Conservation (phyloP, 2,113 vertebrate genomes). For the Calidris pugnax region DNA sequence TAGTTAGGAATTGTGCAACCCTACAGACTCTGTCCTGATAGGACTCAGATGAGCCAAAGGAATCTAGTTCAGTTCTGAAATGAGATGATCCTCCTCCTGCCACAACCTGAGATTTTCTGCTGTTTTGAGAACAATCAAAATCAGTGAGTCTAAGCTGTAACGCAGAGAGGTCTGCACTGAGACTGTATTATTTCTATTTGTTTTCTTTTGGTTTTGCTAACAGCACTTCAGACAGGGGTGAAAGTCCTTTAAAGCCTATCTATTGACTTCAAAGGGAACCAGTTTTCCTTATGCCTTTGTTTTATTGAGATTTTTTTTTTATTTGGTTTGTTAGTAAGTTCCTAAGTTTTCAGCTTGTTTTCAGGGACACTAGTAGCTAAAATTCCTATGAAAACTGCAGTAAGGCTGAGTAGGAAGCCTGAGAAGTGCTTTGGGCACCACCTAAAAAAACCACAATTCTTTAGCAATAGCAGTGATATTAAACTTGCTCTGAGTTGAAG, state of each 20-base stretch:
- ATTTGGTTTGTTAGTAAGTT: background rate
- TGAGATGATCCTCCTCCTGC: background rate
- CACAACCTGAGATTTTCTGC: background rate
- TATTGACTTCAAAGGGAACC: background rate
- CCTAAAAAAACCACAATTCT: background rate
- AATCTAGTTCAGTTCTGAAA: background rate
- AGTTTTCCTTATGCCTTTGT: background rate
- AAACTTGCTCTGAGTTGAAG: background rate
- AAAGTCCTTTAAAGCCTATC: background rate
- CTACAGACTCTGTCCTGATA: background rate
- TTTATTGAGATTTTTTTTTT: background rate
- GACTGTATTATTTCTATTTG: background rate
- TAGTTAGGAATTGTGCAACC: background rate
- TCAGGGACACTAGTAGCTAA: background rate
- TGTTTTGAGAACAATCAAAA: background rate
- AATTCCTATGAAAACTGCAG: background rate
- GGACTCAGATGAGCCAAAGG: background rate
- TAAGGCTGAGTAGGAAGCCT: background rate
- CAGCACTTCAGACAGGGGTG: background rate
- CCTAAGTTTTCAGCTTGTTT: background rate
- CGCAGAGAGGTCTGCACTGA: background rate
- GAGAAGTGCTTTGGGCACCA: background rate
- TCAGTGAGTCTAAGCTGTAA: background rate
- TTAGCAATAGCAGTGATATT: background rate
- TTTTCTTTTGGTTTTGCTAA: background rate